Base-by-base conservation (phyloP, 2,113 vertebrate species). In the Brienomyrus brachyistius region DNA sequence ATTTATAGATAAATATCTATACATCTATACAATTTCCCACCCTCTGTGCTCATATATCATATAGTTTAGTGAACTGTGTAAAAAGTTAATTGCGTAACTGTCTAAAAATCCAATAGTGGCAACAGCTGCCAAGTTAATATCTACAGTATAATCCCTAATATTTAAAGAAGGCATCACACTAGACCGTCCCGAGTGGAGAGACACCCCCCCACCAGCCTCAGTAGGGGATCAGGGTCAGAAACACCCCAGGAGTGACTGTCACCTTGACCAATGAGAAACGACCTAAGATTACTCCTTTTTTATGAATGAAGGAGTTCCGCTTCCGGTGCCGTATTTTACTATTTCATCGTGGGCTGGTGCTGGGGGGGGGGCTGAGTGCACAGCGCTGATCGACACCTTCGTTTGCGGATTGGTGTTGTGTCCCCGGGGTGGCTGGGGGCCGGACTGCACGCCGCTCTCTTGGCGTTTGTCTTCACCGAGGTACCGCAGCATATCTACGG, bases 221-320 rank as follows among this genome's bases (percentile, higher is more conserved):
- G 70, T 15, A 77, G 17, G 35, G 4, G 31, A 35, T 43, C n/a
- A 13, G 62, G 27, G n/a, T 70, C 27, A 70, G 27, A 31, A 31
- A 70, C n/a, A 80, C 5, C 74, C 35, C 74, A 7, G 31, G 74
- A 80, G 74, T 80, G 74, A 80, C 74, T 40, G 74, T 13, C 74
- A 43, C 15, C 74, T 40, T 40, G 17, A 19, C 74, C 82, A 48
- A 84, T 84, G 3, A 23, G 15, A 84, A 47, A 15, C 40, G 23
- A 21, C 40, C 21, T 13, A 9, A 21, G 31, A 21, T 23, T 19
- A 45, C 21, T 15, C 15, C 23, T 17, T 56, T 47, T 52, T 43
- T 89, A 27, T 86, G 52, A 45, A 59, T 84, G 77, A 59, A 51
- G 89, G n/a, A 89, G 31, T 89, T 89, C 89, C 89, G 89, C 56